These are phyloP conservation scores for Sebastiscus tertius DNA, from an alignment of 2,797 vertebrate species.

Conservation along the genomic window DNA sequence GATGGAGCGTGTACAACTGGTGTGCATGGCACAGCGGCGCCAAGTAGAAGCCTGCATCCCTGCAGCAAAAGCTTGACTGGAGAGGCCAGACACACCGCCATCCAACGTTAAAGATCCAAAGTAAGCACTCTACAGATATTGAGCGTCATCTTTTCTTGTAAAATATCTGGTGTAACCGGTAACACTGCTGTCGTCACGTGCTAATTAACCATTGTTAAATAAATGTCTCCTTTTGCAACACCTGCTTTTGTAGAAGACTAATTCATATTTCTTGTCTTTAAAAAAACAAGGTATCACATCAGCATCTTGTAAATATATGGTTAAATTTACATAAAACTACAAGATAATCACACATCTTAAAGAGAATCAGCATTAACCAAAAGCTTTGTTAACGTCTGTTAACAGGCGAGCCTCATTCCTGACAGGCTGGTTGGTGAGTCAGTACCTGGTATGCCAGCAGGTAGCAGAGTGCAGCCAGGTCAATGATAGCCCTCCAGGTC, in stretches of 20 bases:
- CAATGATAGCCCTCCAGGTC: conserved; percentile 89
- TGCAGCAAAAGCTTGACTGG: too few relatives aligned
- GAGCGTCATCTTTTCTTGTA: too few relatives aligned
- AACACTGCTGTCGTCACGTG: too few relatives aligned
- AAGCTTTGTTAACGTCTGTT: not conserved
- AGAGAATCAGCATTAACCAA: not conserved
- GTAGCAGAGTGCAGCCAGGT: conserved; percentile 91
- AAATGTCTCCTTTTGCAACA: not conserved
- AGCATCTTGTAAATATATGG: not conserved
- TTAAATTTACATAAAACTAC: not conserved
- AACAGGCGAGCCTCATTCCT: not conserved
- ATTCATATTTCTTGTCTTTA: not conserved
- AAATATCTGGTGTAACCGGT: too few relatives aligned
- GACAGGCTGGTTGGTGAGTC: not conserved
- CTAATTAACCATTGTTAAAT: too few relatives aligned
- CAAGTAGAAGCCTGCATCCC: too few relatives aligned
- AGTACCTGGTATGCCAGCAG: conserved; percentile 93
- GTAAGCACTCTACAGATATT: too few relatives aligned
- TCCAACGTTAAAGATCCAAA: too few relatives aligned
- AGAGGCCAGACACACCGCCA: too few relatives aligned
- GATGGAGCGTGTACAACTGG: too few relatives aligned
- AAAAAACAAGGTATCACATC: not conserved
- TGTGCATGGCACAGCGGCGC: too few relatives aligned
- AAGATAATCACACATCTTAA: not conserved
- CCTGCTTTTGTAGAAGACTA: not conserved